Percentiles rank a stretch among this genome's conserved stretches.
These are phyloP conservation scores for Drosophila atroscutellata DNA, from an alignment of 2,888 invertebrate genomes.

Conservation along the genomic window DNA sequence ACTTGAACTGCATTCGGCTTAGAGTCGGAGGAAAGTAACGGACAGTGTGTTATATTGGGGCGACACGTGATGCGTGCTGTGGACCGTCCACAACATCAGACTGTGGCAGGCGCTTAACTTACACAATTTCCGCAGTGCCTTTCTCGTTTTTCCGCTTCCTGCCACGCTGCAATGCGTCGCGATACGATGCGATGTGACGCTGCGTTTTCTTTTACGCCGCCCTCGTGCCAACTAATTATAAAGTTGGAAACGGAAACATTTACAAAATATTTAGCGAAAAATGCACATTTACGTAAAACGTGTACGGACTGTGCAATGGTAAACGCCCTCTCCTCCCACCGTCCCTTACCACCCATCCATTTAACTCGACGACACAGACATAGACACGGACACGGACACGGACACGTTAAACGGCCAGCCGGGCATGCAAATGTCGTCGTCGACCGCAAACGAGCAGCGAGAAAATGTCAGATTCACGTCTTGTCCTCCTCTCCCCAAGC, in stretches of 20 bases:
- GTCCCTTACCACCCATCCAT: neutral
- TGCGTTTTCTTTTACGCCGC: constrained; percentile 46
- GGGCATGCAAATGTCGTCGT: constrained; percentile 70
- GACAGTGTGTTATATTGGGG: constrained; percentile 13
- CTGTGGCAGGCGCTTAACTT: constrained; percentile 56
- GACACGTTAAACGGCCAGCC: constrained; percentile 59
- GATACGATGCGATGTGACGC: constrained; percentile 24
- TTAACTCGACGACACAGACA: constrained; percentile 2
- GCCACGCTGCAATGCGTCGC: constrained; percentile 22
- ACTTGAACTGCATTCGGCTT: neutral
- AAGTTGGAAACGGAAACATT: constrained; percentile 79
- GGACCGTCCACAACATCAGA: constrained; percentile 1
- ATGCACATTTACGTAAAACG: constrained; percentile 76
- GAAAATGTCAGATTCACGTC: constrained; percentile 43
- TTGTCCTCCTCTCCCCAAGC: constrained; percentile 17
- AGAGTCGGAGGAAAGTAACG: constrained; percentile 15
- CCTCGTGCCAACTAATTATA: constrained; percentile 74
- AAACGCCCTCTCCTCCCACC: constrained; percentile 8
- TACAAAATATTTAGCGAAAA: constrained; percentile 81
- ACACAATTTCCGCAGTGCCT: constrained; percentile 64
- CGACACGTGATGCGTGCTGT: constrained; percentile 32
- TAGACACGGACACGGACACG: constrained; percentile 29
- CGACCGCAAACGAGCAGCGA: constrained; percentile 65
- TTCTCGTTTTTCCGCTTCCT: constrained; percentile 53
- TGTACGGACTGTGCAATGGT: constrained; percentile 71